Evolutionary conservation across 1,140 invertebrate genomes (phyloP).

Genomic region (Apis dorsata): DNA sequence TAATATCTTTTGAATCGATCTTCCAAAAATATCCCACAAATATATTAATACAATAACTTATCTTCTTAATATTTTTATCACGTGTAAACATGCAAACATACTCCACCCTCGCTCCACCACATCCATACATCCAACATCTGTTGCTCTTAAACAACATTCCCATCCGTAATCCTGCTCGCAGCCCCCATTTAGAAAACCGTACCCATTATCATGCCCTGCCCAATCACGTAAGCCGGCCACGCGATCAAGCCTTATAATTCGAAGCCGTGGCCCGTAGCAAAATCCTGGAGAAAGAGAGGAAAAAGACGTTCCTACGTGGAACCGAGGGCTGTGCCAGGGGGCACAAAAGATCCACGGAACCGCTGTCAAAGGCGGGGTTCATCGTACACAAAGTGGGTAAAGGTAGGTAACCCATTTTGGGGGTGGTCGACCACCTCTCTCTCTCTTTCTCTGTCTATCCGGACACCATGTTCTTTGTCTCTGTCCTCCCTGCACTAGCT

Average conservation of each 20-base stretch:
- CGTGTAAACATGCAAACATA: not conserved
- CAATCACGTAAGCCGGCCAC: not conserved
- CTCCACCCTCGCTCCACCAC: not conserved
- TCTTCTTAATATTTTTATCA: too few species aligned
- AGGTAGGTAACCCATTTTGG: constrained; percentile 71
- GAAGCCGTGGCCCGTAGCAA: constrained; percentile 1
- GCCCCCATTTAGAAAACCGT: too few species aligned
- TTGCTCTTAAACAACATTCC: constrained; percentile 21
- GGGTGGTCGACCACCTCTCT: constrained; percentile 60
- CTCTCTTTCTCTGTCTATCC: not conserved
- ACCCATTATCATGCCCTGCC: not conserved
- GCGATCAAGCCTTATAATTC: constrained; percentile 25
- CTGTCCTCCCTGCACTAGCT: not conserved
- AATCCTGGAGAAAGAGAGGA: not conserved
- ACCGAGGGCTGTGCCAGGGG: not conserved
- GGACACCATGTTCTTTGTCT: not conserved
- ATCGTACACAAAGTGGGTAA: constrained; percentile 58
- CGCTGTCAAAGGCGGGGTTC: constrained; percentile 49
- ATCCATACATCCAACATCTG: constrained; percentile 22
- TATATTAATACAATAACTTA: too few species aligned
- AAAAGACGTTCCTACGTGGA: not conserved
- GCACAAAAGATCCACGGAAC: constrained; percentile 18
- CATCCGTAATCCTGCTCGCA: not conserved
- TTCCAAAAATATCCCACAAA: too few species aligned
- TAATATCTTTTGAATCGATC: too few species aligned